phyloP scores from a whole-genome alignment of 2,113 vertebrate genomes.

The Sander lucioperca region DNA sequence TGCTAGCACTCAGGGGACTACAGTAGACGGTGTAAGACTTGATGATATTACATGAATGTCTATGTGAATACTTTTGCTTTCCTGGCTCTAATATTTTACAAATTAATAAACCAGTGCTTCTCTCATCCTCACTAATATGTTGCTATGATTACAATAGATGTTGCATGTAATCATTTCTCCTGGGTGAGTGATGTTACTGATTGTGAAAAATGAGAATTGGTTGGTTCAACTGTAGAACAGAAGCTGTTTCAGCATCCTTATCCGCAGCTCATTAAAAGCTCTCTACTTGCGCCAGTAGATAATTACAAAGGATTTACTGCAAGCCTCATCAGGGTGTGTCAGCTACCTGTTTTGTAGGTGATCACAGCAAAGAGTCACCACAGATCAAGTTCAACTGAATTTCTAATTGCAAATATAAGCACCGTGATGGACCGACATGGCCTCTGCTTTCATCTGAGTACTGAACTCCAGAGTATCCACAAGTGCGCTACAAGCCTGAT shows the following conservation, averaged over 20 bases:
- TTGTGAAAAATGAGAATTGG: constrained; percentile 68
- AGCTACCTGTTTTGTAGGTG: constrained; percentile 40
- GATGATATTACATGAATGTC: constrained; percentile 15
- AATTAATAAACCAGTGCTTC: constrained; percentile 38
- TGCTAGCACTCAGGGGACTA: neutral
- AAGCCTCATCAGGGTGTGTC: constrained; percentile 40
- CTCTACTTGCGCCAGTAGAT: constrained; percentile 35
- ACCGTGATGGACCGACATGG: constrained; percentile 2
- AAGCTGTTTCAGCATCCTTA: constrained; percentile 42
- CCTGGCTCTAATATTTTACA: constrained; percentile 27
- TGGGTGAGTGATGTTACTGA: constrained; percentile 65
- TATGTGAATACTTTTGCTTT: constrained; percentile 28
- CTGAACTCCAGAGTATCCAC: constrained; percentile 44
- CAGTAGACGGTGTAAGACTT: neutral
- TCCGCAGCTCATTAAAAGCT: constrained; percentile 62
- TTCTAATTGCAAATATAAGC: constrained; percentile 43
- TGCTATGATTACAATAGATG: constrained; percentile 66
- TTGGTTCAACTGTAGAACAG: constrained; percentile 39
- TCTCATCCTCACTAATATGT: constrained; percentile 39
- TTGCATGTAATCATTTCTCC: constrained; percentile 71
- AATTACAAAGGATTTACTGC: constrained; percentile 57
- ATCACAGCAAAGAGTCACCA: constrained; percentile 43
- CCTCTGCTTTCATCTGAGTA: constrained; percentile 53
- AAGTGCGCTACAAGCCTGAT: constrained; percentile 54
- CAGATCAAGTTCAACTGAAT: constrained; percentile 21